Evolutionary conservation across 2,797 vertebrate genomes (phyloP).

Genomic region (Pantherophis vulpinus): DNA sequence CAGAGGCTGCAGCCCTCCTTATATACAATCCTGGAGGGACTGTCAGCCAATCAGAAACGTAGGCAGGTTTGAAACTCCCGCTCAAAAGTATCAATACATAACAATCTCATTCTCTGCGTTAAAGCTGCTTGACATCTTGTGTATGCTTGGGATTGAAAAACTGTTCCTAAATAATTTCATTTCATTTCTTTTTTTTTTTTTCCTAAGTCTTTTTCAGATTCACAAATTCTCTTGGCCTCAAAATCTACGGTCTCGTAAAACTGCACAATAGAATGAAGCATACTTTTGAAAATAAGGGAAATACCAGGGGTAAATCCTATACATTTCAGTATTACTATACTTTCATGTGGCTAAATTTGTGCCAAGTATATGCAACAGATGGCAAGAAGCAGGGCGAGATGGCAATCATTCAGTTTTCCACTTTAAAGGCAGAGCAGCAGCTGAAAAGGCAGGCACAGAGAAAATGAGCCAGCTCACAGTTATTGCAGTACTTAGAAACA

Average conservation of each 20-base stretch:
- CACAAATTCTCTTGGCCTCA: neutral
- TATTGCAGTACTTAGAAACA: constrained; percentile 14
- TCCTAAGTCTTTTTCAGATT: neutral
- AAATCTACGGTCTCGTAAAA: neutral
- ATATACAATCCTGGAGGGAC: too few relatives aligned
- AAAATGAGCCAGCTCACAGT: constrained; percentile 19
- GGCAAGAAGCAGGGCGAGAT: neutral
- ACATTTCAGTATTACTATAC: neutral
- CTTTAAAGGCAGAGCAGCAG: constrained; percentile 4
- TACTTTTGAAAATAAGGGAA: neutral
- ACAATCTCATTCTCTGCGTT: neutral
- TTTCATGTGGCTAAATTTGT: neutral
- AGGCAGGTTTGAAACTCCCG: too few relatives aligned
- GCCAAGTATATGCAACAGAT: neutral
- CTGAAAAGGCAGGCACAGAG: constrained; percentile 4
- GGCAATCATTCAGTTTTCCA: neutral
- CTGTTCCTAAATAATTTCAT: neutral
- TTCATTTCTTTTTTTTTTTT: too few relatives aligned
- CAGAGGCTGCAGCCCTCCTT: too few relatives aligned
- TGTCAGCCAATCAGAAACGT: too few relatives aligned
- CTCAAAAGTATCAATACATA: too few relatives aligned
- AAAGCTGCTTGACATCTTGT: neutral
- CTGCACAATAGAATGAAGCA: neutral
- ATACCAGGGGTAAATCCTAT: neutral
- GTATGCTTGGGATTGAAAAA: neutral